Evolutionary conservation across 1,140 invertebrate genomes (phyloP), one percentile per base, ranked within the genome.

Genomic region (Odontomachus brunneus): DNA sequence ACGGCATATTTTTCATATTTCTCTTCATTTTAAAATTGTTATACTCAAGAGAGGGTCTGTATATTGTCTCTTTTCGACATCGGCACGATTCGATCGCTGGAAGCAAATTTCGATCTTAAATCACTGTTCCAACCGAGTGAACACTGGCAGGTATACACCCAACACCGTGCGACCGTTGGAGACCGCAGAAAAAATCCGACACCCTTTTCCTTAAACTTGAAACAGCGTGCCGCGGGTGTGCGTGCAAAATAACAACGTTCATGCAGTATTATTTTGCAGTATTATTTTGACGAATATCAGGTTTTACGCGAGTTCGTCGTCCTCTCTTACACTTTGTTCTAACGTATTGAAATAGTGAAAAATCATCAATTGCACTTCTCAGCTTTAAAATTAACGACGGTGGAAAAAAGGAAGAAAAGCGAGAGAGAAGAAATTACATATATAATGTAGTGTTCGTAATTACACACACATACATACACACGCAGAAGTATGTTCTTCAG

Each of bases 81-180:
- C 26, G 51, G n/a, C 9, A 11, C 17, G 62, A 69, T 29, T 65
- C 48, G 81, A n/a, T 84, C 75, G 72, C 22, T 65, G 81, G 78
- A 87, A 59, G 71, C 59, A 89, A 91, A 86, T 85, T 88, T 89
- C 87, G 69, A 84, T 88, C 76, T 87, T 81, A 89, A 83, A 71
- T 60, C 75, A 75, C 85, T 87, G 90, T 92, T 92, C 90, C 90
- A 82, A 86, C 71, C 88, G 87, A 91, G 71, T 90, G 90, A 82
- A 87, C 91, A 91, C 87, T 80, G 88, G 90, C 91, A 90, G 91
- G 91, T 92, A 74, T 92, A 90, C 74, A 92, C 90, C 85, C 89
- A 91, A 92, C 90, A 92, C 91, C 91, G 91, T 92, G 92, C 83
- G 91, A 92, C 88, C 89, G 66, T 84, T 85, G 71, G 71, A 83